Base-by-base conservation (phyloP, 2,113 vertebrate genomes). In the Oriolus oriolus region DNA sequence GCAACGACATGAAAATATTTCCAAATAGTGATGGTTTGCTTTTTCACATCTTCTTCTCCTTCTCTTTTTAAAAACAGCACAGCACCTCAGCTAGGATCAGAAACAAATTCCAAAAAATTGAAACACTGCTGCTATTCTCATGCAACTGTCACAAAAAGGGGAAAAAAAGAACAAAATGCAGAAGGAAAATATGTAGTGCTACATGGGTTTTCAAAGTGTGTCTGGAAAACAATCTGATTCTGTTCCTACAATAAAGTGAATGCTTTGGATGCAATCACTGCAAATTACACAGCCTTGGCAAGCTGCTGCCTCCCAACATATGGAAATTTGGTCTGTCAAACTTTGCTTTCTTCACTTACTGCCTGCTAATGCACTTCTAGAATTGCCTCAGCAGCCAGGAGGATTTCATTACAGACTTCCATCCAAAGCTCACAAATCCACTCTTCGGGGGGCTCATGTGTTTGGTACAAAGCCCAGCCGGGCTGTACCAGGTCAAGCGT, bases 161-260 rank as follows among this genome's bases (percentile, higher is more conserved):
- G 4, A 1, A 30, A 61, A 63, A 42, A 78, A 14, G 4, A 7
- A 37, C 6, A 52, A 82, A 70, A 63, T 2, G 2, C 64, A 84
- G 53, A 64, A 83, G 28, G 70, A 90, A 92, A 93, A 94, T 68
- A 50, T 21, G 87, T 14, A 23, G 83, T 23, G n/a, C 66, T 75
- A 80, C 61, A 82, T 5, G 65, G 28, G 71, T 91, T 85, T 69
- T 13, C 14, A 74, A 95, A 93, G 87, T 35, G 87, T 84, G 85
- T 73, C 93, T 97, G 71, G 87, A 96, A 97, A 97, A 97, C 87
- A 97, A 96, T 70, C 92, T 92, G 87, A 93, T 84, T 92, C 93
- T 96, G 93, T 96, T 96, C 96, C 92, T 96, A 94, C 87, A 96
- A 97, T 92, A 96, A 97, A 93, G 64, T 37, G 10, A 96, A 87